phyloP scores from a whole-genome alignment of 2,113 vertebrate genomes.

The Parus major region DNA sequence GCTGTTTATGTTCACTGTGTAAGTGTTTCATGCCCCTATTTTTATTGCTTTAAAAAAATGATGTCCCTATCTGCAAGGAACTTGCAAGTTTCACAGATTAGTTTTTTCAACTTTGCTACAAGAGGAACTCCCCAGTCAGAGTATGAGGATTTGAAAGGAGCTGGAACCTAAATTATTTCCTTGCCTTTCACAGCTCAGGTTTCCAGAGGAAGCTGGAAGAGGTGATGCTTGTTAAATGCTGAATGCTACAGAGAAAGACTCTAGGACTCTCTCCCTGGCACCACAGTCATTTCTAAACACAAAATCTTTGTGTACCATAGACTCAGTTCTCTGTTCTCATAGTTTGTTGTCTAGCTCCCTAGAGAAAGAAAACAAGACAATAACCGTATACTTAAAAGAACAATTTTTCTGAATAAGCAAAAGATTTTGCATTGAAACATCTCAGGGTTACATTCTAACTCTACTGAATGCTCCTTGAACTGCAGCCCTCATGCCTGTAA shows the following conservation, averaged over 20 bases:
- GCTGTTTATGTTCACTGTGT: background rate
- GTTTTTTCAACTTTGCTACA: background rate
- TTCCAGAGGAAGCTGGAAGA: background rate
- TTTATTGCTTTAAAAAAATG: background rate
- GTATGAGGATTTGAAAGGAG: background rate
- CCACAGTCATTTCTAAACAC: background rate
- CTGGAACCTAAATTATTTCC: background rate
- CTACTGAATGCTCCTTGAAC: background rate
- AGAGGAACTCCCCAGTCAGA: background rate
- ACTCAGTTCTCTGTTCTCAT: background rate
- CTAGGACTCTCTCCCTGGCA: background rate
- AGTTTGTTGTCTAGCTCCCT: background rate
- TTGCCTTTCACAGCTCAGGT: background rate
- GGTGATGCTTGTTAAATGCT: background rate
- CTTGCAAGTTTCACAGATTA: background rate
- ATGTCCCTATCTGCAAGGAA: background rate
- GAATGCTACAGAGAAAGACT: background rate
- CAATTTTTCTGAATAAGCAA: background rate
- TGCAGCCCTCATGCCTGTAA: background rate
- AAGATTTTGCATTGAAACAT: background rate
- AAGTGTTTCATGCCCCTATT: background rate
- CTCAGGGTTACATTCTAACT: background rate
- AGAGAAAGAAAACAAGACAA: background rate
- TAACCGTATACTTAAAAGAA: background rate
- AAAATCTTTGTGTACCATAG: background rate